Evolutionary conservation across 53 echinoderm and acorn worm species (phyloP), one percentile per base, ranked within the genome.

Genomic region (Echinarachnius parma): DNA sequence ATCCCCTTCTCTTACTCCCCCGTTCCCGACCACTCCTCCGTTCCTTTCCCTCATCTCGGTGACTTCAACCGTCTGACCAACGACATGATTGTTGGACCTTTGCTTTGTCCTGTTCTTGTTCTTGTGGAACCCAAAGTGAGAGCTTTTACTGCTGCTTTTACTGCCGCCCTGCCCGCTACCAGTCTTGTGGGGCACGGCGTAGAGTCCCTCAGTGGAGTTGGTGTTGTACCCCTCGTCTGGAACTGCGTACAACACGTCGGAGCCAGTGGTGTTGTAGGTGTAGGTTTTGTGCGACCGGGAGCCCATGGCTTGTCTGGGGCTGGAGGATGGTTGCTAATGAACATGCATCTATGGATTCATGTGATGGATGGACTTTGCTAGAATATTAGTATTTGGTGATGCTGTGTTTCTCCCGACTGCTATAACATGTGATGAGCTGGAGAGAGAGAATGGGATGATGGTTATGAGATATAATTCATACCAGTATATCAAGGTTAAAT

Each of bases 111-210:
- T 49, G 57, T 22, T 57, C 7, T 7, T 34, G 32, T 52, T 13
- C 32, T 66, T 48, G 23, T 72, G 55, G 55, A 5, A 37, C 14
- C 74, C 74, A 28, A 56, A 72, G 39, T 57, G 74, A 49, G 28
- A 31, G 18, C 74, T 72, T 56, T 29, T 19, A 26, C 74, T 56
- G 29, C 74, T 72, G 34, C 74, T 72, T 13, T 57, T 72, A 21
- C 74, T 72, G 29, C 42, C 56, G 45, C 25, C 56, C 3, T 37
- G 15, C 13, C 37, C 32, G 1, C 52, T 32, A 4, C 4, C 10
- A 22, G 13, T 13, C 13, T 9, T 14, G 19, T 49, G 11, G 3
- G 74, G 74, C 14, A 56, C 33, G 7, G 74, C 37, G 58, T 72
- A 42, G 57, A 56, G 56, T 21, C 74, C 74, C 5, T 57, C 57